Percentiles rank a stretch among this genome's conserved stretches.
phyloP scores from a whole-genome alignment of 53 echinoderm and acorn worm genomes.

The Glandiceps talaboti region DNA sequence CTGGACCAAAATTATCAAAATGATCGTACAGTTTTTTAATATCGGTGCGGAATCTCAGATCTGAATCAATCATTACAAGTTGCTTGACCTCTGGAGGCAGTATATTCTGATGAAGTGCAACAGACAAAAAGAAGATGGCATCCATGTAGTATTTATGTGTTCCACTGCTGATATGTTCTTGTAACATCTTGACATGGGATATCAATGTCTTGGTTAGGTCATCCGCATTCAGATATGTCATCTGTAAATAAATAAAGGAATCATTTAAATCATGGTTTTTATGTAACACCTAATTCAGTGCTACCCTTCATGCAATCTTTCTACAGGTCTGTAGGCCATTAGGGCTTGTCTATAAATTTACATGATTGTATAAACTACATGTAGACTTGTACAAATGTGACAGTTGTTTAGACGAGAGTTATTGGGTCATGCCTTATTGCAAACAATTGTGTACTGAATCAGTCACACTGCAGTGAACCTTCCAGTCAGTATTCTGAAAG shows the following conservation, averaged over 20 bases:
- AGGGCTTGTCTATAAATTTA: too few species aligned
- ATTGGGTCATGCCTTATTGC: too few species aligned
- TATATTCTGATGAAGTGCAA: slow-evolving; percentile 60
- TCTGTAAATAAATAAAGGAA: slow-evolving; percentile 1
- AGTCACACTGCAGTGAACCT: too few species aligned
- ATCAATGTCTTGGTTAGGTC: slow-evolving; percentile 51
- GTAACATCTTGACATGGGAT: slow-evolving; percentile 55
- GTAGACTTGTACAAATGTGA: too few species aligned
- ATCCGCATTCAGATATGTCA: slow-evolving; percentile 43
- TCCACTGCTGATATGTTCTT: slow-evolving; percentile 39
- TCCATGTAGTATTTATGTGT: slow-evolving; percentile 84
- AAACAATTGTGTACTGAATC: too few species aligned
- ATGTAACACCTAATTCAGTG: too few species aligned
- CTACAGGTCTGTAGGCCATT: too few species aligned
- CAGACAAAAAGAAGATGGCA: slow-evolving; percentile 88
- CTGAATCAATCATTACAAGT: slow-evolving; percentile 74
- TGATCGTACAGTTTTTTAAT: slow-evolving; percentile 59
- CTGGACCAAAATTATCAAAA: slow-evolving; percentile 49
- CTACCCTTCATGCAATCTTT: too few species aligned
- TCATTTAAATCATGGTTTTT: too few species aligned
- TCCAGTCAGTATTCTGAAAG: too few species aligned
- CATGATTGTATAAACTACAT: too few species aligned
- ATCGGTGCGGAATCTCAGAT: slow-evolving; percentile 82
- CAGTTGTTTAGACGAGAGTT: too few species aligned
- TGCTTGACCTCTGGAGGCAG: slow-evolving; percentile 61